Evolutionary conservation across 1,140 invertebrate genomes (phyloP).

Genomic region (Drosophila tsacasi): DNA sequence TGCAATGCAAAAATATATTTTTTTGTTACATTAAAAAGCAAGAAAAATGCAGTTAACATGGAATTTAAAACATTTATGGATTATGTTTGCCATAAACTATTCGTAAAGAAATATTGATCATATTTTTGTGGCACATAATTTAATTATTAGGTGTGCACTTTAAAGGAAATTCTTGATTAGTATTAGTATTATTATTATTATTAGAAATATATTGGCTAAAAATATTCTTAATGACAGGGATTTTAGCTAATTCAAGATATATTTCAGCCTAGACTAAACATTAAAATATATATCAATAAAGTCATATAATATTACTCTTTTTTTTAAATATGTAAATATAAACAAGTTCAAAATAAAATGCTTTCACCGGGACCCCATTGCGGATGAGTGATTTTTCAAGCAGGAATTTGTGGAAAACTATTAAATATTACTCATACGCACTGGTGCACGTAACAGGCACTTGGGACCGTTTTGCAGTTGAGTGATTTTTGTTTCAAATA

Average conservation of each 20-base stretch:
- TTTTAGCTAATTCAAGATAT: too few relatives aligned
- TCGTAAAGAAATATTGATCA: neutral
- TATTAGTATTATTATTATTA: neutral
- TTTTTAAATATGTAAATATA: neutral
- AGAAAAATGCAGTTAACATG: neutral
- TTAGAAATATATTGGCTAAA: too few relatives aligned
- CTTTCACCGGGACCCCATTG: neutral
- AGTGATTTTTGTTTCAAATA: neutral
- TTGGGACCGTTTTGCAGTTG: slow-evolving; percentile 4
- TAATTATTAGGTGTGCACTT: too few relatives aligned
- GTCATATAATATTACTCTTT: too few relatives aligned
- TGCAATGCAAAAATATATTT: neutral
- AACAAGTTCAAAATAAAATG: neutral
- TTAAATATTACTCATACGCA: slow-evolving; percentile 26
- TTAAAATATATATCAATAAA: neutral
- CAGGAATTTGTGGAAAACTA: neutral
- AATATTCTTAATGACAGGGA: too few relatives aligned
- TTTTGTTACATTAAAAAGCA: neutral
- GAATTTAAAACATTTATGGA: slow-evolving; percentile 7
- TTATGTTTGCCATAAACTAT: neutral
- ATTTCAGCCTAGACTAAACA: too few relatives aligned
- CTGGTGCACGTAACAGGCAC: neutral
- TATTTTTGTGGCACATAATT: neutral
- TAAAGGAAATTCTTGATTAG: neutral
- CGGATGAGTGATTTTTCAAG: slow-evolving; percentile 25